phyloP scores from a whole-genome alignment of 1,140 invertebrate genomes.

The Mactra quadrangularis region DNA sequence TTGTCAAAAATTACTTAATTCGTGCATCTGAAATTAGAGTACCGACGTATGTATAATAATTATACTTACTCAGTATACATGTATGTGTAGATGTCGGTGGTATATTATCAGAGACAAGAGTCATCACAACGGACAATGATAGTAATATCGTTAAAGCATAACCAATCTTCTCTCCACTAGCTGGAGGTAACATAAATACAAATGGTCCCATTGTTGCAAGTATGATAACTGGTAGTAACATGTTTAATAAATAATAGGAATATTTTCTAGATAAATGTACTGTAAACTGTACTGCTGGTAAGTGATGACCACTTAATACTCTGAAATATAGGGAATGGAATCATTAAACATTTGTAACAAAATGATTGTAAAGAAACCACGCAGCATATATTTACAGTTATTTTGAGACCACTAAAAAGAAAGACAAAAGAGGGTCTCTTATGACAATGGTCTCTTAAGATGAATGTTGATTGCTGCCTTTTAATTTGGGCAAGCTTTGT shows the following conservation, averaged over 20 bases:
- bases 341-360: too few species aligned
- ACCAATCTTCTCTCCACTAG: slow-evolving; percentile 53
- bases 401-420: too few species aligned
- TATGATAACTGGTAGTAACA: slow-evolving; percentile 46
- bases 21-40: too few species aligned
- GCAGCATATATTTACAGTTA: too few species aligned
- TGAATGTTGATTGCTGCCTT: too few species aligned
- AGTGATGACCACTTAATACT: neutral
- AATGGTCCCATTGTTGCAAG: slow-evolving; percentile 38
- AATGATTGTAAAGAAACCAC: too few species aligned
- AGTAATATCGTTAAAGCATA: slow-evolving; percentile 54
- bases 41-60: too few species aligned
- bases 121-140: slow-evolving; percentile 50
- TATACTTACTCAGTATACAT: slow-evolving; percentile 40
- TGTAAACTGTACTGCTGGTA: slow-evolving; percentile 29
- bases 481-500: too few species aligned
- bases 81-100: slow-evolving; percentile 40
- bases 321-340: too few species aligned
- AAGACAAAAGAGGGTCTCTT: too few species aligned
- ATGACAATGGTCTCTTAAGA: too few species aligned
- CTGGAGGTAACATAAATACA: slow-evolving; percentile 50
- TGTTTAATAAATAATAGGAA: slow-evolving; percentile 37
- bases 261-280: slow-evolving; percentile 7
- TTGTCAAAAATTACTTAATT: too few species aligned
- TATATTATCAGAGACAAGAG: slow-evolving; percentile 31